Evolutionary conservation across 2,113 vertebrate genomes (phyloP).

Genomic region (Quiscalus mexicanus): DNA sequence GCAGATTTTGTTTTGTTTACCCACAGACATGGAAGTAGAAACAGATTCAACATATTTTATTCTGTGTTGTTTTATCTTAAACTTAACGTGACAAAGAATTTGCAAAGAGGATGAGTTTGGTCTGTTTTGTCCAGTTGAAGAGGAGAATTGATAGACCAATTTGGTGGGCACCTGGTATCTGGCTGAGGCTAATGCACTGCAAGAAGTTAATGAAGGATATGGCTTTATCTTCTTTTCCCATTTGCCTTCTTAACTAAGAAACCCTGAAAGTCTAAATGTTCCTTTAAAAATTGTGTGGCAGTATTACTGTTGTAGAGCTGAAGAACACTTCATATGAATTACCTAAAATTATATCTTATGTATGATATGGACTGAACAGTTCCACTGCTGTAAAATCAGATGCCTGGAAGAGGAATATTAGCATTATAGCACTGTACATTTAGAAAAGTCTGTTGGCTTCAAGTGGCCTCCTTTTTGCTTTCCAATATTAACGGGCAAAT

Average conservation of each 20-base stretch:
- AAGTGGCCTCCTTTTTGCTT: background rate
- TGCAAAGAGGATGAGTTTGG: background rate
- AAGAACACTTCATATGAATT: background rate
- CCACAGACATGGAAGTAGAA: background rate
- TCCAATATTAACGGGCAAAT: background rate
- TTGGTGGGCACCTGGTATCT: background rate
- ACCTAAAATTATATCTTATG: background rate
- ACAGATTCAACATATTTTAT: background rate
- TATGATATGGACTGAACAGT: background rate
- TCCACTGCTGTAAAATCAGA: background rate
- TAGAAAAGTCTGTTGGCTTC: background rate
- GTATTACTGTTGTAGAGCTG: background rate
- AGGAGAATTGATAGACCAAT: background rate
- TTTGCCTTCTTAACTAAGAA: background rate
- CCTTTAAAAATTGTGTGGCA: background rate
- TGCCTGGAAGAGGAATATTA: background rate
- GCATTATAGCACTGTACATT: background rate
- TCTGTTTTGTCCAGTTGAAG: background rate
- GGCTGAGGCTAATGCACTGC: background rate
- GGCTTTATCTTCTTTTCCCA: background rate
- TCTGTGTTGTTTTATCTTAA: background rate
- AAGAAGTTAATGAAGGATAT: background rate
- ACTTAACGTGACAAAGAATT: background rate
- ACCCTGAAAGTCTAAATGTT: background rate
- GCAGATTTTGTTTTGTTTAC: background rate